Evolutionary conservation across 1,140 invertebrate species (phyloP).

Genomic region (Atta cephalotes): DNA sequence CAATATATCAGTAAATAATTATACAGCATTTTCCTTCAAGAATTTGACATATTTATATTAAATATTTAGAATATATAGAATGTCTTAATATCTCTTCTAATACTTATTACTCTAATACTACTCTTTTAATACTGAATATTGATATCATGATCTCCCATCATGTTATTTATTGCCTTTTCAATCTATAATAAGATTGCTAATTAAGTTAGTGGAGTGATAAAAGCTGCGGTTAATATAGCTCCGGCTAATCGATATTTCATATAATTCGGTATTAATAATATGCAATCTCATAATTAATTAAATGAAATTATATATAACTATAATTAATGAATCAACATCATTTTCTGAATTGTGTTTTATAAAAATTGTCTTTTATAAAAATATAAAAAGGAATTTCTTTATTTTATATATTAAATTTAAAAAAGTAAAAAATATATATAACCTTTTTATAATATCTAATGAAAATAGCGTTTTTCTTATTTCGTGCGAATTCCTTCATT

Average conservation of each 20-base stretch:
- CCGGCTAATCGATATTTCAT: slow-evolving; percentile 15
- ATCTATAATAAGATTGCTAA: slow-evolving; percentile 7
- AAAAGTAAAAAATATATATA: background rate
- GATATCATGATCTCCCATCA: background rate
- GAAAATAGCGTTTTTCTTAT: background rate
- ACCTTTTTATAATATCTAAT: slow-evolving; percentile 39
- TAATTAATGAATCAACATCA: slow-evolving; percentile 4
- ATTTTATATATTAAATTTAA: background rate
- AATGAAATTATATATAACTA: background rate
- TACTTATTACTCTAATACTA: background rate
- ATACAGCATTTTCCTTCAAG: background rate
- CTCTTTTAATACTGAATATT: background rate
- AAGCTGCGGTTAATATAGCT: slow-evolving; percentile 22
- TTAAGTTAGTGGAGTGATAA: background rate
- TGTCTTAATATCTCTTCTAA: background rate
- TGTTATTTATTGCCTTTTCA: slow-evolving; percentile 5
- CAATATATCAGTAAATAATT: background rate
- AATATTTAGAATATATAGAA: background rate
- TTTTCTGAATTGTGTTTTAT: background rate
- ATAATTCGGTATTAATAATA: slow-evolving; percentile 25
- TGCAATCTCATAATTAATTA: slow-evolving; percentile 28
- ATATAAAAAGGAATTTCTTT: background rate
- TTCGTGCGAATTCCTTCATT: slow-evolving; percentile 8
- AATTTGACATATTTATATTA: background rate
- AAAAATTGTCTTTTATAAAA: background rate